Base-by-base conservation (phyloP, 2,797 vertebrate genomes). In the Pachyuromys duprasi region DNA sequence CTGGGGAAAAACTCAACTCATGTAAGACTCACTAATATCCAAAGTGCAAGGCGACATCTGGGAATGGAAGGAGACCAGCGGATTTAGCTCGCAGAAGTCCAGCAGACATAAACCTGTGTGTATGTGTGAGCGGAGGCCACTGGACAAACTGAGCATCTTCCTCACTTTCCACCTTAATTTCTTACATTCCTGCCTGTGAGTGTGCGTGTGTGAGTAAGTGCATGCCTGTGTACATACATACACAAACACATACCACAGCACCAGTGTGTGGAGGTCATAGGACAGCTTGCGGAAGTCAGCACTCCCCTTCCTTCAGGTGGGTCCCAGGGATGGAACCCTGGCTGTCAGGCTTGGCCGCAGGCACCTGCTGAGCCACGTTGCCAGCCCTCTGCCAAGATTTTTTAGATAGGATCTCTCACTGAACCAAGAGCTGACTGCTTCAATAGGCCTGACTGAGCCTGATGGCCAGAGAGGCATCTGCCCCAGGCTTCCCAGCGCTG, bases 31-130 rank as follows among this genome's bases (percentile, higher is more conserved):
- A n/a, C 28, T 95, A 88, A 86, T 39, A 89, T 63, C 36, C 36
- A 95, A 81, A 93, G 90, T 39, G 65, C 24, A n/a, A 74, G 33
- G 89, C 45, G 76, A 74, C 72, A 82, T 76, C 28, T 84, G 39
- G 36, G 57, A 70, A 42, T 63, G 9, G 7, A 39, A 87, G 39
- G 22, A 22, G 3, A 81, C 14, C 36, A 7, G 74, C 0, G 39
- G 57, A 76, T 82, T 91, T 81, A 5, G 75, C 22, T 67, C 18
- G 80, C 0, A 75, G 45, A 53, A 93, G 67, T 89, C 75, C 36
- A 72, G 31, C 67, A 81, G 90, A 70, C 15, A 3, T 69, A 18
- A 36, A 55, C 8, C 28, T 2, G 33, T 65, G 60, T 45, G 26
- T 33, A 17, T 2, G 1, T 28, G 49, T 86, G 65, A 63, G 39